Evolutionary conservation across 2,888 invertebrate genomes (phyloP).

Genomic region (Scaptomyza flava): DNA sequence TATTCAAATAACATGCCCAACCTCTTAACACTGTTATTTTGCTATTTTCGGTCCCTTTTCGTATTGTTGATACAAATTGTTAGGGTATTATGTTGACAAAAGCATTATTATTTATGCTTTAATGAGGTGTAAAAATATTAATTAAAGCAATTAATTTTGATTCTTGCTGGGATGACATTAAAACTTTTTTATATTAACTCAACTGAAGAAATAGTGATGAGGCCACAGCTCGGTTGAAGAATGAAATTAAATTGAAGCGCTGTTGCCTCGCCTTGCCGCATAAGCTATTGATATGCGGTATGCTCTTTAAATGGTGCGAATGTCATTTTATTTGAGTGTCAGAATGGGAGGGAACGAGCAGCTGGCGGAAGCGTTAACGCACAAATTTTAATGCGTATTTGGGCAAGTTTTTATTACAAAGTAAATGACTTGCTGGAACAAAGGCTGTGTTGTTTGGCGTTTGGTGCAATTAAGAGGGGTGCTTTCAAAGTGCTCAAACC

Average conservation of each 20-base stretch:
- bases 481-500: conserved; percentile 41
- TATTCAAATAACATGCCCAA: conserved; percentile 20
- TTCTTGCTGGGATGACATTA: background rate
- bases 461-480: conserved; percentile 55
- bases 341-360: conserved; percentile 30
- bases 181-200: background rate
- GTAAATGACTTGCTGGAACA: conserved; percentile 59
- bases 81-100: too few species aligned
- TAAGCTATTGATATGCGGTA: conserved; percentile 24
- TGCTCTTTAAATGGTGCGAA: conserved; percentile 44
- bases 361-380: conserved; percentile 59
- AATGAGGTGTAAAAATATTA: background rate
- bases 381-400: conserved; percentile 60
- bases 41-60: conserved; percentile 3
- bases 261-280: conserved; percentile 2
- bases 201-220: background rate
- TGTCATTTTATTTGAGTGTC: conserved; percentile 56
- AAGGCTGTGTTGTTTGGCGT: conserved; percentile 34
- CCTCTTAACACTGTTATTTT: background rate
- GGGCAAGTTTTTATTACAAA: conserved; percentile 64
- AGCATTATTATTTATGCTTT: background rate
- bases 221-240: background rate
- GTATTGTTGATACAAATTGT: background rate
- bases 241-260: background rate
- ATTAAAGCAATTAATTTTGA: background rate